Evolutionary conservation across 2,797 vertebrate species (phyloP), one percentile per base, ranked within the genome.

Genomic region (Mus caroli): DNA sequence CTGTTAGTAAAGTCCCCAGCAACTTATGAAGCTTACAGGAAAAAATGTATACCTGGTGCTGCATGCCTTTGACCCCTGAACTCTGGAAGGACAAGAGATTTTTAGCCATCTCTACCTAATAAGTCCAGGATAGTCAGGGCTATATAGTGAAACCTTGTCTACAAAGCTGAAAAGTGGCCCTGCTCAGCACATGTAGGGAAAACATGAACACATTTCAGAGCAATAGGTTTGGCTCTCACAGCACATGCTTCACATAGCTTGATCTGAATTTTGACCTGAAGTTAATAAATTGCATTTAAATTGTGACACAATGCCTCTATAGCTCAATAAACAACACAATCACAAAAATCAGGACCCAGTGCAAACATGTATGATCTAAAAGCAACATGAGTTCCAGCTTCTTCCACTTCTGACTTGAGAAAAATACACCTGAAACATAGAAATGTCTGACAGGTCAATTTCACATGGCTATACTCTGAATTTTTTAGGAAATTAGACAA

Each of bases 401-500:
- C 31, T 92, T 19, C 22, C 13, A 15, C 15, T 60, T 12, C 46
- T 73, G 58, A 79, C 26, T 17, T 22, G 73, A 94, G 43, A 34
- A 75, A 94, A 69, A 76, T 88, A 58, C 1, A 60, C n/a, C 40
- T 67, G 37, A 69, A 88, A 69, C 19, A 43, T 50, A 4, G 60
- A 90, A 22, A 4, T 26, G 5, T 4, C 79, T 64, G 40, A 31
- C 50, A 11, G 64, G 9, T 56, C 56, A 52, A 52, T 52, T 73
- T 82, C 71, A 37, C 34, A n/a, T 46, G 67, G 3, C 31, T 20
- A 6, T 52, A n/a, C 31, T 89, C 64, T 58, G 62, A 78, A 75
- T 50, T 75, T 92, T 92, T 76, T 31, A 62, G 34, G 43, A 96
- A 85, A 52, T 67, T 31, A 88, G 54, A 78, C 22, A 83, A 82